phyloP scores from a whole-genome alignment of 2,113 vertebrate species.

The Hippocampus guttulatus region DNA sequence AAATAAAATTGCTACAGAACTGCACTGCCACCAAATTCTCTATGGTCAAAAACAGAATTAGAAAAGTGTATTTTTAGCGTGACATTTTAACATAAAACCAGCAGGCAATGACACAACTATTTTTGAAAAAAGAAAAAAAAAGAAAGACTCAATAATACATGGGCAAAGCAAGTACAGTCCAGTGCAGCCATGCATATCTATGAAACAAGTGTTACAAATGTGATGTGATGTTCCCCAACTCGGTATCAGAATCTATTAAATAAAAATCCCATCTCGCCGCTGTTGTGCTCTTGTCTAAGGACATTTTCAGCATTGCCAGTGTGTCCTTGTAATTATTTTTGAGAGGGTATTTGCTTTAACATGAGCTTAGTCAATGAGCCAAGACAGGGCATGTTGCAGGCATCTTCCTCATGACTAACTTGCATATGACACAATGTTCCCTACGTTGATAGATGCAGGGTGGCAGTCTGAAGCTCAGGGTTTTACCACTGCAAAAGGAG shows the following conservation, averaged over 20 bases:
- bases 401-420: conserved; percentile 70
- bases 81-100: neutral
- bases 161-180: conserved; percentile 7
- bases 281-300: conserved; percentile 59
- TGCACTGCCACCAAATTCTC: neutral
- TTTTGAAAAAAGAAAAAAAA: neutral
- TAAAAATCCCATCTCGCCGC: conserved; percentile 37
- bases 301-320: conserved; percentile 50
- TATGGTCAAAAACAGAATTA: neutral
- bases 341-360: conserved; percentile 66
- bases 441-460: conserved; percentile 66
- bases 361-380: conserved; percentile 64
- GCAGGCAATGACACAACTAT: neutral
- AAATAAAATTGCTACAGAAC: neutral
- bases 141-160: conserved; percentile 3
- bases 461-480: conserved; percentile 66
- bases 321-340: conserved; percentile 69
- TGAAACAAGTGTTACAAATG: conserved; percentile 35
- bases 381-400: conserved; percentile 67
- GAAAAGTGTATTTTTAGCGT: neutral
- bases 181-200: conserved; percentile 23
- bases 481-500: conserved; percentile 59
- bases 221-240: conserved; percentile 35
- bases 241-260: conserved; percentile 58
- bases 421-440: conserved; percentile 63